Base-by-base conservation (phyloP, 1,140 invertebrate genomes). In the Drosophila gunungcola region DNA sequence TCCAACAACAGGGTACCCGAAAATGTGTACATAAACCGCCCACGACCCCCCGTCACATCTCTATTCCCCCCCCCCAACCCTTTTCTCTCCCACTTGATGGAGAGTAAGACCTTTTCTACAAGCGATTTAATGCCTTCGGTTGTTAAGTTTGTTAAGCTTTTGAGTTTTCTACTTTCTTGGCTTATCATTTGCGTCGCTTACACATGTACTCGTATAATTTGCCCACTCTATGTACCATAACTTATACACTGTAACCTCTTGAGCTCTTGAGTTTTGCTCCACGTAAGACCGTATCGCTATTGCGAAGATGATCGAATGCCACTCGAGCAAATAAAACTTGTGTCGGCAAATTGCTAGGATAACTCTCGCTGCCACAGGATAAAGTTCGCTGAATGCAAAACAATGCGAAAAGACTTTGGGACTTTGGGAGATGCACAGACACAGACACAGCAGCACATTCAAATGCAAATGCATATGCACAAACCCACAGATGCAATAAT, bases 191-290 rank as follows among this genome's bases (percentile, higher is more conserved):
- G 78, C 42, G 67, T 49, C 53, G 45, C 27, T 76, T 76, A 49
- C 78, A 48, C 77, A 42, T 38, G 39, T 67, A 51, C 49, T 52
- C 46, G 32, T 46, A 61, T 56, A 63, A 48, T 62, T 52, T 60
- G n/a, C 34, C 32, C 21, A 62, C 34, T 65, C 58, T 78, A 55
- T 73, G 52, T 84, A 78, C 73, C 48, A 79, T 88, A 82, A 64
- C 72, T 88, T 88, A 89, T 86, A 89, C 89, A 91, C 84, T 91
- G 90, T 91, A 91, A 91, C 81, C 81, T 60, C 16, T 69, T 64
- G 80, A 91, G 70, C 89, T 83, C 52, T 78, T 83, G 81, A 81
- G 89, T 91, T 62, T 86, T 83, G 75, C 80, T 91, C 81, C 89
- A 91, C 83, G 88, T 21, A 21, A 21, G 16, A 21, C 16, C 16